Evolutionary conservation across 1,140 invertebrate genomes (phyloP), one percentile per base, ranked within the genome.

Genomic region (Drosophila elegans): DNA sequence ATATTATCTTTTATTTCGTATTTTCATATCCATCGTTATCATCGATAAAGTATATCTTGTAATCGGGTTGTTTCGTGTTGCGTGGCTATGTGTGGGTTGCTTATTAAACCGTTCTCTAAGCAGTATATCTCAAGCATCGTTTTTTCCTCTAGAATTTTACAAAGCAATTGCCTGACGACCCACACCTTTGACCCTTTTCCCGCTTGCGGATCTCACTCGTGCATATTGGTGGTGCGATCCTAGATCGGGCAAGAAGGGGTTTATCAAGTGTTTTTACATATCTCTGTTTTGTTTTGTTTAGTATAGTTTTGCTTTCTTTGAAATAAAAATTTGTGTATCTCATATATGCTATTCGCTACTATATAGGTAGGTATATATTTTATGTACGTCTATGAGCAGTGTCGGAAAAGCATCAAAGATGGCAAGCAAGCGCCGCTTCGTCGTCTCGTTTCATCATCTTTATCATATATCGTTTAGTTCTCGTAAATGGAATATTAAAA

Each of bases 321-420:
- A 74, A 75, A 75, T 76, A 54, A 76, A 75, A 76, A 45, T 62
- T 46, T 74, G 29, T 74, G 52, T 57, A 51, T 61, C 39, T 81
- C 59, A 53, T 59, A 53, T 59, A 66, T 71, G 67, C 67, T 71
- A 71, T 71, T 71, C 52, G 44, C 67, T 71, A 71, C 51, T 62
- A 51, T 81, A 52, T 73, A 67, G 67, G 64, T 73, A 60, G 72
- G 46, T 77, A 34, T 48, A 71, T 77, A 61, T 71, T 51, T 78
- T 62, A 56, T 69, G 63, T 69, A 74, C 73, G 66, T 85, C 81
- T 84, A 84, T 74, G 73, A 84, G 78, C 66, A 74, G 81, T 84
- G 77, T 80, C 71, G 77, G 81, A 88, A 88, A 88, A 86, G 83
- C 80, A 76, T 83, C 85, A 89, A 88, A 73, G 64, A 68, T 83